Base-by-base conservation (phyloP, 2,113 vertebrate species). In the Bufo bufo region DNA sequence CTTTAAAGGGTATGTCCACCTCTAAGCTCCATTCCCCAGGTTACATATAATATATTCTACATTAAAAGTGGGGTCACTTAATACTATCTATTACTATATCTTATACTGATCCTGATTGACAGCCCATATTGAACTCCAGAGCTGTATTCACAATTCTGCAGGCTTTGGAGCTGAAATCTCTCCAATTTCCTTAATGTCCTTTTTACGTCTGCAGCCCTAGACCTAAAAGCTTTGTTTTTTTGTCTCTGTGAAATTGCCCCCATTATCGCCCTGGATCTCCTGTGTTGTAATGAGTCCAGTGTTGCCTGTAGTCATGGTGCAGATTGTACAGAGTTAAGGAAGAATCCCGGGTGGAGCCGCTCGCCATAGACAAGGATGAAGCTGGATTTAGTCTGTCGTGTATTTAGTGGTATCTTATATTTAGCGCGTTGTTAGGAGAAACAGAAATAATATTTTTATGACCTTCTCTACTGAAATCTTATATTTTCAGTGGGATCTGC, bases 331-430 rank as follows among this genome's bases (percentile, higher is more conserved):
- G 65, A 75, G 72, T 75, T 75, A 50, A 75, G 72, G 72, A 20
- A 0, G 17, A 10, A 16, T 75, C 17, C 72, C 47, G 72, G 72
- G 72, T 75, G 72, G 72, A 75, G 72, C 72, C 4, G 16, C 47
- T 75, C 1, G 11, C 72, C 20, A 19, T 20, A 20, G 72, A 75
- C 72, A 20, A 10, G 72, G 72, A 75, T 75, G 72, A 75, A 50
- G 71, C 47, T 75, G 72, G 72, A 75, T 75, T 75, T 75, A 75
- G 45, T 75, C 47, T 75, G 72, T 47, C 47, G 72, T 75, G 72
- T 75, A 75, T 50, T 75, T 75, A 75, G 72, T 75, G 72, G 47
- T 49, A 49, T 72, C 14, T 7, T 75, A 75, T 20, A 75, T 75
- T 75, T 75, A 75, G 72, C 72, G 6, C 8, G 72, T 75, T 75